Percentiles rank a stretch among this genome's conserved stretches.
Evolutionary conservation across 53 echinoderm and acorn worm genomes (phyloP).

Genomic region (Mesocentrotus franciscanus): DNA sequence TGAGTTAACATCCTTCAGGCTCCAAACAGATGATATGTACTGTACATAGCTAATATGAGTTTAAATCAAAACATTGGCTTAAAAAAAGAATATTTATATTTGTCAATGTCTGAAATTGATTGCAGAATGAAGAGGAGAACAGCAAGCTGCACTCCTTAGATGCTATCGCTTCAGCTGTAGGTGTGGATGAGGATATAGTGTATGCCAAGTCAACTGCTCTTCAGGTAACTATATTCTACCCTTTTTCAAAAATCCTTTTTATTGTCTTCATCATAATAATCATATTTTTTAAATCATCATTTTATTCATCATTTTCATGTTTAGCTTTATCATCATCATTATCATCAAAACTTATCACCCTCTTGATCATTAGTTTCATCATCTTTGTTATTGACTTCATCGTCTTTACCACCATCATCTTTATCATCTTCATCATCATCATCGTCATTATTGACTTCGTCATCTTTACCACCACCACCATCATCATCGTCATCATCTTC

Average conservation of each 20-base stretch:
- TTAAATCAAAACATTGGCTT: too few species aligned
- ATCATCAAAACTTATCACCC: not conserved
- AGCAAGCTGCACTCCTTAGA: conserved; percentile 76
- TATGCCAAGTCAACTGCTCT: conserved; percentile 98
- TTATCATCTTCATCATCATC: not conserved
- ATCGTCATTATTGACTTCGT: not conserved
- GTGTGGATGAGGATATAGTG: conserved; percentile 95
- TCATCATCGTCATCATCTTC: not conserved
- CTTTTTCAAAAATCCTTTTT: not conserved
- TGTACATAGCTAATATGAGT: too few species aligned
- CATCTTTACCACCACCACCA: not conserved
- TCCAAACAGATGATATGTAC: too few species aligned
- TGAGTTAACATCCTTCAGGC: too few species aligned
- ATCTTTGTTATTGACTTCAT: not conserved
- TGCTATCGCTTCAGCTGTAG: conserved; percentile 92
- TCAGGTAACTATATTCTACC: conserved; percentile 72
- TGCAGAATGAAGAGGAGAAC: conserved; percentile 75
- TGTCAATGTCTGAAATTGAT: not conserved
- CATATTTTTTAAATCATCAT: not conserved
- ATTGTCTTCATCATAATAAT: not conserved
- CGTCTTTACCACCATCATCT: not conserved
- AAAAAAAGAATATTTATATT: not conserved
- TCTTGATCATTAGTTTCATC: not conserved
- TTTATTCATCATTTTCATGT: not conserved
- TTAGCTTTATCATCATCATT: not conserved